Base-by-base conservation (phyloP, 1,140 invertebrate genomes). In the Danaus melanippus region DNA sequence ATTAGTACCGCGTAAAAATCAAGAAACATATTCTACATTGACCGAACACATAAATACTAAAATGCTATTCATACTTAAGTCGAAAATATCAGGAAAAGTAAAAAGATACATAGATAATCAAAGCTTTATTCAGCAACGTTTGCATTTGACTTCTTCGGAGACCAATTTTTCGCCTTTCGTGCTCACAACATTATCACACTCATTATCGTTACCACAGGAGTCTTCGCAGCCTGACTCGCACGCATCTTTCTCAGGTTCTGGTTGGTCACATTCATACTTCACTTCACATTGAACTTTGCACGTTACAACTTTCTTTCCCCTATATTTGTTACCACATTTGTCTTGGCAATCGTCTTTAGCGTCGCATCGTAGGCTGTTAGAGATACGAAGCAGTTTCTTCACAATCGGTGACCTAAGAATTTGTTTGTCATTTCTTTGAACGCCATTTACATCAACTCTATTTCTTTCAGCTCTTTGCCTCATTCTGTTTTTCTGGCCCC, bases 311-410 rank as follows among this genome's bases (percentile, higher is more conserved):
- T 62, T 60, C 0, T 17, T 53, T 5, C 59, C 55, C 8, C n/a
- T 46, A n/a, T 42, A 66, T 53, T 60, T 64, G 9, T 48, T 53
- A 8, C 8, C 47, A 17, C 75, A 75, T 45, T 62, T 44, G 17
- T 75, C 55, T 11, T 62, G 17, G 17, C 75, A 77, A 44, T 75
- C 62, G 12, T 74, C 53, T 50, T 54, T 65, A 0, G 66, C 67
- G 9, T 64, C 61, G 44, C 74, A 74, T 50, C 54, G 51, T 12
- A 76, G 41, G 12, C 55, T 55, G 17, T 70, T 70, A 0, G 71
- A 70, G 9, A 70, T 68, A 4, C 67, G 56, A 0, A 74, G 50
- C 3, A 74, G 51, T 50, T 56, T 65, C 32, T 67, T 73, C 1
- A 71, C 61, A 9, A 74, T 57, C 12, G 73, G 69, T 12, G 64